A percentile compares a stretch with the other conserved stretches of the same genome.
phyloP scores from a whole-genome alignment of 2,888 invertebrate species.

The Dioctria rufipes region DNA sequence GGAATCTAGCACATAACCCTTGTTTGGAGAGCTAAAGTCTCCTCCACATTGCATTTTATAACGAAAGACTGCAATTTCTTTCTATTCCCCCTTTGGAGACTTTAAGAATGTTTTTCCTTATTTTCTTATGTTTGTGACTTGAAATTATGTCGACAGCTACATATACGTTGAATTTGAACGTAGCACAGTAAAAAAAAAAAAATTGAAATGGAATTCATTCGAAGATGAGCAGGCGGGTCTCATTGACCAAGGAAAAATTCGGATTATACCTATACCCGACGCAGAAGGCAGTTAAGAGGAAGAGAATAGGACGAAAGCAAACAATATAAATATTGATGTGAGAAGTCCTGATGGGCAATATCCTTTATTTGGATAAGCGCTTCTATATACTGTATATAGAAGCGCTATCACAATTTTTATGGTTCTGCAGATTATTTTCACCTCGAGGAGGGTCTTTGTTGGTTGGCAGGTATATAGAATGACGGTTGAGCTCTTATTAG shows the following conservation, averaged over 20 bases:
- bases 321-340: constrained; percentile 22
- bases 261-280: background rate
- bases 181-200: background rate
- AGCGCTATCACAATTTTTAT: constrained; percentile 25
- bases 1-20: too few species aligned
- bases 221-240: background rate
- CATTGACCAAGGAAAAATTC: background rate
- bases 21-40: too few species aligned
- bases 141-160: background rate
- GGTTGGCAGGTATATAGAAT: constrained; percentile 15
- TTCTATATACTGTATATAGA: background rate
- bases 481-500: constrained; percentile 39
- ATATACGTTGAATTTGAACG: background rate
- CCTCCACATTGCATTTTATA: constrained; percentile 11
- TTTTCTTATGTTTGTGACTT: background rate
- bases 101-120: background rate
- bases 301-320: background rate
- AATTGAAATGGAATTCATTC: background rate
- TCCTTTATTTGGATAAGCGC: constrained; percentile 19
- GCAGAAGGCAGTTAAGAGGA: background rate
- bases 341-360: background rate
- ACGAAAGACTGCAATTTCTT: constrained; percentile 3
- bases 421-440: constrained; percentile 18
- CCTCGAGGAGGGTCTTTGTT: background rate
- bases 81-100: background rate